Conservation (phyloP, 2,113 vertebrate species). For the Arenaria interpres region DNA sequence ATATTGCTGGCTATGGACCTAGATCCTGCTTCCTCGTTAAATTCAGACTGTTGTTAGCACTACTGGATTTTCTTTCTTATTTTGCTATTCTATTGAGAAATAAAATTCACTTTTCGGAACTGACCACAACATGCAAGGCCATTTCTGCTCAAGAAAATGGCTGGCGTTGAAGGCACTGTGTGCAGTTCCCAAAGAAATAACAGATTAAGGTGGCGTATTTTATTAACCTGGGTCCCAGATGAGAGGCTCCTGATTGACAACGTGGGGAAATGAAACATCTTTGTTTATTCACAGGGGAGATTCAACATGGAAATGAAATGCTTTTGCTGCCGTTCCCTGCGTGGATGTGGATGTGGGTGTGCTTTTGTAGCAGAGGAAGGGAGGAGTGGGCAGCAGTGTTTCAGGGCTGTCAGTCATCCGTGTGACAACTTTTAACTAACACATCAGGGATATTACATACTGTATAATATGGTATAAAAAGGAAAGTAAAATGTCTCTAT, state of each 20-base stretch:
- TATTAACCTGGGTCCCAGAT: neutral
- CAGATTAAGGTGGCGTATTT: neutral
- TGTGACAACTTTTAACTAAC: neutral
- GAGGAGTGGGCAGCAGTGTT: neutral
- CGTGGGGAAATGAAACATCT: neutral
- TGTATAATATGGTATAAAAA: neutral
- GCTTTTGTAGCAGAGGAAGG: neutral
- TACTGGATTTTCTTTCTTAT: neutral
- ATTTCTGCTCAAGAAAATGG: neutral
- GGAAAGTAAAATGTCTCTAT: neutral
- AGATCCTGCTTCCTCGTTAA: neutral
- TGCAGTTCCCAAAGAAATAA: neutral
- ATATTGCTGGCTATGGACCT: neutral
- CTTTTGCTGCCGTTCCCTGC: neutral
- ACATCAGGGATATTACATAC: neutral
- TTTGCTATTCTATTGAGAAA: neutral
- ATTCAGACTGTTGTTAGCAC: neutral
- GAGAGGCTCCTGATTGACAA: neutral
- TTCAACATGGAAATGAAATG: neutral
- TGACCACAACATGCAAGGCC: neutral
- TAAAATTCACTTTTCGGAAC: neutral
- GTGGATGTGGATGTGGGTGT: neutral
- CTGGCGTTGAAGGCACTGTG: neutral
- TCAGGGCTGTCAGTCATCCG: conserved; percentile 13
- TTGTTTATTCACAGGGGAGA: conserved; percentile 20